Conservation (phyloP, 2,888 invertebrate genomes). For the Apantesis nais region DNA sequence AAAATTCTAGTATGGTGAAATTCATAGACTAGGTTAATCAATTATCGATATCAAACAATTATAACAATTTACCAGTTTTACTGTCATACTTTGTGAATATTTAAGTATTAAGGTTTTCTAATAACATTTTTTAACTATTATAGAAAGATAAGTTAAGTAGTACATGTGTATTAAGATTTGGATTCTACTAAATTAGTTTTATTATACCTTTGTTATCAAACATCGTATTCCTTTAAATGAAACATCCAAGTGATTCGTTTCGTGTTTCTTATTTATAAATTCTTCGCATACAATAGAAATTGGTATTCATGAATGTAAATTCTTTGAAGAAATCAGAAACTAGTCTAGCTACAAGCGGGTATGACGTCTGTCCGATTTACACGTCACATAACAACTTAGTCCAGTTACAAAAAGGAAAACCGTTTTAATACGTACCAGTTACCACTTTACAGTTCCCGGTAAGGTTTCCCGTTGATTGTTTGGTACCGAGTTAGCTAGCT, state of each 20-base stretch:
- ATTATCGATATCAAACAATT: slow-evolving; percentile 14
- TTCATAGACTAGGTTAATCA: not conserved
- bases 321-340: slow-evolving; percentile 2
- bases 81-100: slow-evolving; percentile 8
- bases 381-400: slow-evolving; percentile 33
- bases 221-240: not conserved
- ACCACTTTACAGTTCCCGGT: slow-evolving; percentile 53
- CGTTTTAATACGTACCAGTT: slow-evolving; percentile 53
- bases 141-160: not conserved
- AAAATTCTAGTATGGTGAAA: slow-evolving; percentile 5
- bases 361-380: slow-evolving; percentile 26
- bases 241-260: not conserved
- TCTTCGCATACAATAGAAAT: not conserved
- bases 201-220: not conserved
- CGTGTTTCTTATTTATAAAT: not conserved
- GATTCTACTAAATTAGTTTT: not conserved
- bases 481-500: slow-evolving; percentile 46
- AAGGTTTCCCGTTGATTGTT: slow-evolving; percentile 56
- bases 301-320: not conserved
- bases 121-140: not conserved
- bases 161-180: not conserved
- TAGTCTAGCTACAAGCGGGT: slow-evolving; percentile 1
- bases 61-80: slow-evolving; percentile 7
- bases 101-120: not conserved
- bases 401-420: slow-evolving; percentile 51